Base-by-base conservation (phyloP, 2,113 vertebrate species). In the Psophia crepitans region DNA sequence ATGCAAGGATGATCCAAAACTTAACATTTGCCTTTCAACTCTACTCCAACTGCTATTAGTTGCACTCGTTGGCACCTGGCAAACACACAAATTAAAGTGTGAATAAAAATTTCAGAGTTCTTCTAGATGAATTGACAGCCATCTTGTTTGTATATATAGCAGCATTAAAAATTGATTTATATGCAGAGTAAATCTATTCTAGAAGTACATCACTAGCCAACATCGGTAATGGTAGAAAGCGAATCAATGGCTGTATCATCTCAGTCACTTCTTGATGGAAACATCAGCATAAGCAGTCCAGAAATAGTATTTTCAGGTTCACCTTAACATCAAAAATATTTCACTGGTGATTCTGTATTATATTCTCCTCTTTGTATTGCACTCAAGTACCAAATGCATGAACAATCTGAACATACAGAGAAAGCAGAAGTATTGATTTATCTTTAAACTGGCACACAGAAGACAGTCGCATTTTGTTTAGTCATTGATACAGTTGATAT, bases 1-100 rank as follows among this genome's bases (percentile, higher is more conserved):
- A 12, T 53, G 43, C 49, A 85, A 87, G 84, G 69, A 65, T n/a
- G 53, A 89, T 53, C 74, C 74, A 91, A 91, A 32, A 68, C 53
- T 78, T 66, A 75, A 89, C 22, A 44, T 44, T 76, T 79, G 61
- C 35, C 78, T 96, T 84, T 89, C 81, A 93, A n/a, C 17, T 44
- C 57, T 79, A 71, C 15, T 93, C 48, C 63, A 93, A n/a, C 61
- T 60, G 64, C 81, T 76, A 79, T 51, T 87, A 92, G 48, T 56
- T 91, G 74, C 24, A 56, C 65, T 64, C 94, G 73, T 19, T 87
- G 58, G 70, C 63, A 94, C 76, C 73, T 90, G 30, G 61, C 75
- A 89, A 95, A 71, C 53, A 75, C 28, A 94, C 39, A 90, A 90
- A 96, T 71, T 94, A 60, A 92, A 86, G 60, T 69, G 15, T 69